Base-by-base conservation (phyloP, 2,888 invertebrate species). In the Hirtodrosophila confusa region DNA sequence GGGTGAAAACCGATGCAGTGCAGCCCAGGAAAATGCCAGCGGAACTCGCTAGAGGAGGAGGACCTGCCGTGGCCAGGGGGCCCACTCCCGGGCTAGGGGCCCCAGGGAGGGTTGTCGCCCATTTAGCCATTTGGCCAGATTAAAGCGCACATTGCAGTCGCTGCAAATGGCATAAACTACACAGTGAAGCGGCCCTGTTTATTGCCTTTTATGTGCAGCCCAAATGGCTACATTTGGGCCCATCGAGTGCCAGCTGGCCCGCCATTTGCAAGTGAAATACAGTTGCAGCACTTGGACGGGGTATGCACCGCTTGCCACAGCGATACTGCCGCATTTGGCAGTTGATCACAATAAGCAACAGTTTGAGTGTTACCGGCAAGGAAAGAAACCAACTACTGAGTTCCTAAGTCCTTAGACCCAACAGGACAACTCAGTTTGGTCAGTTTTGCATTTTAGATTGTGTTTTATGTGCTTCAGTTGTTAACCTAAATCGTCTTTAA, bases 161-260 rank as follows among this genome's bases (percentile, higher is more conserved):
- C 12, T 69, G 65, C 50, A 69, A 73, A 66, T 79, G 80, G 71
- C 84, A 82, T 82, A 76, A 86, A 83, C 69, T 74, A 74, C 78
- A 57, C 55, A 53, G 54, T 50, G 55, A 69, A 69, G 69, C 64
- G 64, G 68, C 62, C 48, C 69, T 75, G 80, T 83, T 82, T 84
- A 82, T 82, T 80, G 86, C 84, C 72, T 82, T 82, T 80, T 75
- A 86, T 86, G 84, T 69, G 80, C 60, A 40, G 57, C 47, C 56
- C 44, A 83, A 82, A 86, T 83, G 80, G 80, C 72, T 80, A 68
- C 80, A 86, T 69, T 82, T 66, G 70, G 63, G 27, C 50, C 39
- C 33, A 41, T 43, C 44, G 40, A 43, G 39, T 40, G 39, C 27
- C 43, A 39, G 56, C 37, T 36, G 40, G 41, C 41, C 33, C 0